phyloP scores from a whole-genome alignment of 1,140 invertebrate genomes.

The Vollenhovia emeryi region DNA sequence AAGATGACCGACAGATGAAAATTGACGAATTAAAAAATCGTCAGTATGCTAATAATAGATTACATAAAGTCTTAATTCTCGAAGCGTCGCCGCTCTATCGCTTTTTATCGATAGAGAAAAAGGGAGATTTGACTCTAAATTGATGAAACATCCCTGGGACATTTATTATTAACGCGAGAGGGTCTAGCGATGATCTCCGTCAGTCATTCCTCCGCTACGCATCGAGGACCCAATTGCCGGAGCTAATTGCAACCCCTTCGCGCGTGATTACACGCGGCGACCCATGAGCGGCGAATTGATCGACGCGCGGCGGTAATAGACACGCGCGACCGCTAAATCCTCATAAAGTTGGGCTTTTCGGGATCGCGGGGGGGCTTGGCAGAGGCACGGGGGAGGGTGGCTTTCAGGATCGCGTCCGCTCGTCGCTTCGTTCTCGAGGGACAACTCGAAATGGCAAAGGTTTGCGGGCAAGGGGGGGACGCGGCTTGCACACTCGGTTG shows the following conservation, averaged over 20 bases:
- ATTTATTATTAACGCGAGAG: conserved; percentile 21
- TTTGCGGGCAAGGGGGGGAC: neutral
- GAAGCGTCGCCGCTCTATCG: neutral
- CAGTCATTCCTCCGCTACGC: neutral
- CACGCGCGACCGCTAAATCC: conserved; percentile 43
- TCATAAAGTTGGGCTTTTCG: conserved; percentile 42
- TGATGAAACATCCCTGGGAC: neutral
- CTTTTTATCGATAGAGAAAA: neutral
- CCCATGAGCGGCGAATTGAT: conserved; percentile 44
- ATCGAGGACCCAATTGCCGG: neutral
- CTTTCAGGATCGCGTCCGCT: conserved; percentile 42
- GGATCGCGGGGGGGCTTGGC: neutral
- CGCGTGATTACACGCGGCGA: conserved; percentile 33
- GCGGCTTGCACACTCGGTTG: conserved; percentile 67
- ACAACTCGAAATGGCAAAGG: conserved; percentile 3
- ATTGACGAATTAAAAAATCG: neutral
- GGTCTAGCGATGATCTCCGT: conserved; percentile 3
- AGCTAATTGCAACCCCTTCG: conserved; percentile 49
- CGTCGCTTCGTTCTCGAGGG: conserved; percentile 48
- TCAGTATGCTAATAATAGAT: neutral
- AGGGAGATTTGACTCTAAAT: neutral
- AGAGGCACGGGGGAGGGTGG: neutral
- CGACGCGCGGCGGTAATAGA: conserved; percentile 47
- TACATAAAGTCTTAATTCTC: neutral
- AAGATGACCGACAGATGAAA: neutral